Base-by-base conservation (phyloP, 2,797 vertebrate species). In the Stomatorhinus walkeri region DNA sequence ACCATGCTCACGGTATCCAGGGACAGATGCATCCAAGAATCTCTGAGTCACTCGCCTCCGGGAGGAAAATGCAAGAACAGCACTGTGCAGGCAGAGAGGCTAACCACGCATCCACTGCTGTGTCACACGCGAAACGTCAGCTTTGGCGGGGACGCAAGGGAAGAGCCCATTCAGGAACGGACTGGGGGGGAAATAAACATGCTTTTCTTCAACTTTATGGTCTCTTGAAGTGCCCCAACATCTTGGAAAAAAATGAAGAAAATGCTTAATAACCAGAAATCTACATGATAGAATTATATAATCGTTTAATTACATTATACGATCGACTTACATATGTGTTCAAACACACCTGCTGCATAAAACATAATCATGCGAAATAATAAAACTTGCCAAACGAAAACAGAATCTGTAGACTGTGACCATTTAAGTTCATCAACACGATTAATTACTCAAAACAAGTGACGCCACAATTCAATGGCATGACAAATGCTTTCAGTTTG, bases 1-100 rank as follows among this genome's bases (percentile, higher is more conserved):
- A 95, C 95, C 95, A 96, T 95, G 93, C 92, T 96, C 94, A 96
- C 94, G 92, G 93, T 95, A 91, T 96, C 95, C 92, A 96, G 94
- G 93, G 96, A 96, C 91, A 96, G 93, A 96, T 96, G 96, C 96
- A 96, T 96, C 88, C 89, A 91, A 93, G 91, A 90, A 92, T 91
- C 91, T 90, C 61, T 89, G 92, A 89, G 89, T 28, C 90, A 88
- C 68, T 36, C 43, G 43, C 89, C 91, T 93, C 90, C 4, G 28
- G 64, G 19, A 79, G 89, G 91, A 87, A 81, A 91, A 90, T 22
- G 49, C 14, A 32, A 12, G 84, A 32, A 51, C 24, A 56, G 22
- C 56, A 9, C 12, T 12, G 32, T 12, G 40, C 22, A 1, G 40
- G 14, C 12, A 9, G 22, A 51, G 56, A 48, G n/a, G 4, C 46